Base-by-base conservation (phyloP, 2,888 invertebrate species). In the Herminia tarsipennalis region DNA sequence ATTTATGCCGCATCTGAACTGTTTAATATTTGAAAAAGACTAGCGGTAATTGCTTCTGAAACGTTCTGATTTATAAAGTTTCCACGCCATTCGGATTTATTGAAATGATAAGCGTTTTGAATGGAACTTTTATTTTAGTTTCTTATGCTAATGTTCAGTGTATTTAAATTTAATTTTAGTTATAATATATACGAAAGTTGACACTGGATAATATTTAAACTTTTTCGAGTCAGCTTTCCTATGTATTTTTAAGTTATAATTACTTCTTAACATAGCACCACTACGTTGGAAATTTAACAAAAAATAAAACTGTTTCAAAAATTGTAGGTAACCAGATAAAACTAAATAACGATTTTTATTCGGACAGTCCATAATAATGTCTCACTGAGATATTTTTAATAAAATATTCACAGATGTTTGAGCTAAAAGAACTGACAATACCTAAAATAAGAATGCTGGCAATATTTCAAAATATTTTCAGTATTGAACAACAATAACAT, bases 1-100 rank as follows among this genome's bases (percentile, higher is more conserved):
- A 61, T 70, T 58, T 56, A 67, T 55, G 55, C 51, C 27, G 36
- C 28, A n/a, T 13, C 36, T 46, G 25, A 25, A 38, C 38, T 27
- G 48, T 55, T 69, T 56, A 59, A 69, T 70, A 63, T 69, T 72
- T 64, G 59, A 70, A 64, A 41, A 40, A 56, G 50, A 53, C 45
- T 25, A 42, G 41, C 51, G 29, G 17, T 46, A 48, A 58, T 67
- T 54, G 51, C 44, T 66, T 63, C 39, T 51, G 48, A 51, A 48
- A 36, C 12, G 33, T 22, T 40, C 27, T 44, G 44, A 38, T 53
- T 55, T 45, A 38, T 28, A 37, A 54, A 65, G 22, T 49, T 28
- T 33, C 28, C 34, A 6, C 5, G 8, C 0, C 17, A 27, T 24
- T 38, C 29, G 33, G 17, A 29, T 36, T 39, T 22, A 10, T 21